Conservation (phyloP, 2,113 vertebrate genomes). For the Aramus guarauna region DNA sequence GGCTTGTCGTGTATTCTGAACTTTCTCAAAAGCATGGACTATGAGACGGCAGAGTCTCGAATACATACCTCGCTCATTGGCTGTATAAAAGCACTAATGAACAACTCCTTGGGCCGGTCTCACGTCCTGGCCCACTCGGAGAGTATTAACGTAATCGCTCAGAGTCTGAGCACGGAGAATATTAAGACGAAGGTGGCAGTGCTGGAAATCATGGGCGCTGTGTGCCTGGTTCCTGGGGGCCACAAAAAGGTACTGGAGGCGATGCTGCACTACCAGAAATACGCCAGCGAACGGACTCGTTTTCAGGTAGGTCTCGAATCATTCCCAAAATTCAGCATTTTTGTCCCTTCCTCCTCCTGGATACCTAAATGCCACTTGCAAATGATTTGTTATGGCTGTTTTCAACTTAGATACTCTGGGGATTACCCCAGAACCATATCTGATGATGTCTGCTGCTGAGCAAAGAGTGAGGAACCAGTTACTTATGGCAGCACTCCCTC, state of each 20-base stretch:
- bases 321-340: not conserved
- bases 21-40: conserved; percentile 98
- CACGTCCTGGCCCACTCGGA: conserved; percentile 94
- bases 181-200: conserved; percentile 98
- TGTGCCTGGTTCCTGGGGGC: conserved; percentile 96
- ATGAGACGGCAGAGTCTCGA: conserved; percentile 95
- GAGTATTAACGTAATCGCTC: conserved; percentile 98
- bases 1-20: conserved; percentile 96
- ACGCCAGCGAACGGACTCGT: conserved; percentile 91
- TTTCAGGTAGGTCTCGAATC: conserved; percentile 84
- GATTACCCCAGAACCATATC: not conserved
- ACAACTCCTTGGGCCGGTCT: conserved; percentile 97
- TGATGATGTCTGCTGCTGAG: not conserved
- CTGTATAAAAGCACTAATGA: conserved; percentile 99
- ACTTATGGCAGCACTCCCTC: not conserved
- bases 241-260: conserved; percentile 96
- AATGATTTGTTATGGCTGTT: not conserved
- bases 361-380: not conserved
- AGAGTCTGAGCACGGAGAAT: conserved; percentile 97
- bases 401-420: not conserved
- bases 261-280: conserved; percentile 98
- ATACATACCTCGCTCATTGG: conserved; percentile 99
- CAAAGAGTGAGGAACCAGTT: not conserved
- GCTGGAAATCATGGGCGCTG: conserved; percentile 98
- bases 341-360: not conserved